phyloP scores from a whole-genome alignment of 2,113 vertebrate genomes.

The Progne subis region DNA sequence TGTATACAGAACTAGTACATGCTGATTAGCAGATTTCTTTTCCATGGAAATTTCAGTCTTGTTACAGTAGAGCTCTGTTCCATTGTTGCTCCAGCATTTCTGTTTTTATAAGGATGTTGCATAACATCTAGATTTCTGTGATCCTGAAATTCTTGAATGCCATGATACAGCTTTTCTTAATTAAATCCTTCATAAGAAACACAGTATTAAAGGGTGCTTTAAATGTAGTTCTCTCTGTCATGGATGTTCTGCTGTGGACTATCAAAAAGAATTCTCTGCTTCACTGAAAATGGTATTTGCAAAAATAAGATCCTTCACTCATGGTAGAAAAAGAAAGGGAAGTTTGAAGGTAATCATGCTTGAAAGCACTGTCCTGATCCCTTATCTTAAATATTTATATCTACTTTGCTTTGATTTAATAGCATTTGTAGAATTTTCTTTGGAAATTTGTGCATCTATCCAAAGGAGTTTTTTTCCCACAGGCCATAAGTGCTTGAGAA shows the following conservation, averaged over 20 bases:
- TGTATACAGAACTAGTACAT: background rate
- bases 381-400: background rate
- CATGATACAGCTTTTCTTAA: background rate
- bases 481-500: background rate
- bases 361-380: background rate
- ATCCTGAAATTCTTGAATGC: background rate
- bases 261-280: background rate
- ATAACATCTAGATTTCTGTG: background rate
- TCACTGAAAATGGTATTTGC: background rate
- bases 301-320: background rate
- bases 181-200: background rate
- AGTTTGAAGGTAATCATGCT: background rate
- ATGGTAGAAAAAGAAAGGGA: background rate
- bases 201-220: background rate
- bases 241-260: background rate
- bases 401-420: background rate
- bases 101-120: slow-evolving; percentile 12
- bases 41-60: background rate
- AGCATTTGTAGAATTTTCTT: background rate
- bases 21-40: slow-evolving; percentile 43
- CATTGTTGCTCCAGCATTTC: background rate
- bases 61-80: slow-evolving; percentile 20
- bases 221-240: background rate
- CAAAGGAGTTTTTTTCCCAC: background rate
- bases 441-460: background rate